A percentile compares a stretch with the other conserved stretches of the same genome.
Evolutionary conservation across 2,797 vertebrate species (phyloP).

Genomic region (Spheniscus humboldti): DNA sequence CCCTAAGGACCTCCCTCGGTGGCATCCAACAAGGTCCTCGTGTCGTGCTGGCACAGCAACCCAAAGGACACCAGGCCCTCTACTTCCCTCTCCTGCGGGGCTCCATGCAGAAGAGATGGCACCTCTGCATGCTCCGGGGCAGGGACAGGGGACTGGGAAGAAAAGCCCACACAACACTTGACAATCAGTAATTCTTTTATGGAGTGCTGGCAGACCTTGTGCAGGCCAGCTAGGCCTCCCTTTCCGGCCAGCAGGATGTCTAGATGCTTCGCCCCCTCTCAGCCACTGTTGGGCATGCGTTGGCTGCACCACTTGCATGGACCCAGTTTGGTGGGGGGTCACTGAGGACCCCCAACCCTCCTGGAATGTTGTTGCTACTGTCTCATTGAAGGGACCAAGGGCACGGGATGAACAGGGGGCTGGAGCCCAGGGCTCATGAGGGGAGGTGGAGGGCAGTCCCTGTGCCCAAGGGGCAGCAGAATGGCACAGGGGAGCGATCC

Average conservation of each 20-base stretch:
- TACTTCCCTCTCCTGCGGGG: not conserved
- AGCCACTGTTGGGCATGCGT: accelerated
- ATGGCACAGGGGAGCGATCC: too few species aligned
- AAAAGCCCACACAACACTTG: not conserved
- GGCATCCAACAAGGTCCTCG: accelerated
- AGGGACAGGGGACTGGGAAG: not conserved
- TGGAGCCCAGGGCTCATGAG: not conserved
- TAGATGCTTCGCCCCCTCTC: not conserved
- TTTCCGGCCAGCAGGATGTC: accelerated
- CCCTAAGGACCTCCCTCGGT: not conserved
- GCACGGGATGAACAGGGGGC: accelerated
- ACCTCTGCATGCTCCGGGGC: not conserved
- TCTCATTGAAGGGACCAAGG: too few species aligned
- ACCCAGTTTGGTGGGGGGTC: accelerated
- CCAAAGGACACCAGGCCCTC: not conserved
- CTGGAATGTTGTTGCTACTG: not conserved
- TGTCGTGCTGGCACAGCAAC: accelerated
- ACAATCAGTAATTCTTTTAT: not conserved
- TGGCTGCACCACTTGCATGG: not conserved
- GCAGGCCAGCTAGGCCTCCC: accelerated
- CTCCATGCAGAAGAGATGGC: not conserved
- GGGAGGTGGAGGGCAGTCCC: accelerated
- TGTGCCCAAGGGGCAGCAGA: not conserved
- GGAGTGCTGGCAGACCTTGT: not conserved
- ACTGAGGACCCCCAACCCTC: accelerated